phyloP scores from a whole-genome alignment of 2,797 vertebrate genomes.

The Microchirus variegatus region DNA sequence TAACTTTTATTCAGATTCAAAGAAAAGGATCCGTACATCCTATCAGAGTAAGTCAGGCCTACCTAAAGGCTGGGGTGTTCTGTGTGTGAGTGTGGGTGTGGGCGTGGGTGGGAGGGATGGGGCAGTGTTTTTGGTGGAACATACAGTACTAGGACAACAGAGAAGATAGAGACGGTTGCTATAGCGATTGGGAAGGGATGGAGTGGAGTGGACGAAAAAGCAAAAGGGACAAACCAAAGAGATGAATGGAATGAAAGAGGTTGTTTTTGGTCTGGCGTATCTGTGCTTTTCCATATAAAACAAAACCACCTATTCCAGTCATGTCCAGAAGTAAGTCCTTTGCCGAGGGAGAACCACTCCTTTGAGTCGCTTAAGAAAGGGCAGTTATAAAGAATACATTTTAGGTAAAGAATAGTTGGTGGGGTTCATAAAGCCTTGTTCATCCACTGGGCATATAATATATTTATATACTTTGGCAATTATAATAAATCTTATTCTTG shows the following conservation, averaged over 20 bases:
- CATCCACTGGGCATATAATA: conserved; percentile 14
- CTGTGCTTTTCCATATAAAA: conserved; percentile 14
- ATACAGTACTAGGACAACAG: background rate
- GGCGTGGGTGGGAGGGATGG: background rate
- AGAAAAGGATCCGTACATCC: conserved; percentile 99
- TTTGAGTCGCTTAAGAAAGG: conserved; percentile 39
- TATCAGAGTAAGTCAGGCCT: conserved; percentile 97
- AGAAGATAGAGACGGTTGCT: conserved; percentile 10
- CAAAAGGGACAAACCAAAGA: conserved; percentile 47
- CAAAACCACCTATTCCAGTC: conserved; percentile 49
- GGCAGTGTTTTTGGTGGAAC: conserved; percentile 26
- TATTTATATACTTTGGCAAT: conserved; percentile 9
- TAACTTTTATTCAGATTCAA: conserved; percentile 99
- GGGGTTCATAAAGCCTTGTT: conserved; percentile 34
- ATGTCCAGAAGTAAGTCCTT: conserved; percentile 60
- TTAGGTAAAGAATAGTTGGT: conserved; percentile 37
- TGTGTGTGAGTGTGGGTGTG: conserved; percentile 17
- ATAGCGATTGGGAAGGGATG: background rate
- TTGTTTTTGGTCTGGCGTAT: conserved; percentile 6
- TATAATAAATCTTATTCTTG: conserved; percentile 20
- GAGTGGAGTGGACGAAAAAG: conserved; percentile 20
- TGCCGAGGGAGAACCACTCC: conserved; percentile 47
- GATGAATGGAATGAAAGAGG: conserved; percentile 53
- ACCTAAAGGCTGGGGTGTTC: conserved; percentile 52
- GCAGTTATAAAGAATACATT: conserved; percentile 57